phyloP scores from a whole-genome alignment of 2,888 invertebrate species.

The Apamea monoglypha region DNA sequence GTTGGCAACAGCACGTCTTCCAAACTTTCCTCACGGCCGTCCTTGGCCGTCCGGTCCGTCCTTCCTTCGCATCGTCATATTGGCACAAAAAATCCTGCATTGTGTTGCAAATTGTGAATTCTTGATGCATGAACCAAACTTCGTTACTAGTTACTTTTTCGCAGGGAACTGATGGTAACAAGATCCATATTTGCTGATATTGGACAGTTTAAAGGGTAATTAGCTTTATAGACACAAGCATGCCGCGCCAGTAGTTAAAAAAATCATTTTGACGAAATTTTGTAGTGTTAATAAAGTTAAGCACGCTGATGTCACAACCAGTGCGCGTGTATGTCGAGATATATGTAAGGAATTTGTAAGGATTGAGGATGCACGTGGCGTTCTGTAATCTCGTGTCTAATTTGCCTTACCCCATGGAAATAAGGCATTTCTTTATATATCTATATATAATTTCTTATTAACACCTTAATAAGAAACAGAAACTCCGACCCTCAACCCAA shows the following conservation, averaged over 20 bases:
- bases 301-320: background rate
- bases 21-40: background rate
- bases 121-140: background rate
- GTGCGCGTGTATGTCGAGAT: background rate
- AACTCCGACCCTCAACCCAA: background rate
- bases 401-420: background rate
- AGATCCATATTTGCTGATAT: background rate
- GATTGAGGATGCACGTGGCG: background rate
- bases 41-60: too few species aligned
- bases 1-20: background rate
- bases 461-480: conserved; percentile 5
- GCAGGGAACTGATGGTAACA: background rate
- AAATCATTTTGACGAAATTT: background rate
- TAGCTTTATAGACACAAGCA: background rate
- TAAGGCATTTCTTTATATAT: background rate
- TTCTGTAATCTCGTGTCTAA: background rate
- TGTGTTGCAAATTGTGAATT: background rate
- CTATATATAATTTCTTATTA: background rate
- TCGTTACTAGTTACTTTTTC: too few species aligned
- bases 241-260: background rate
- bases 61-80: background rate
- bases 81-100: background rate
- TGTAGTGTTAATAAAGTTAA: conserved; percentile 8
- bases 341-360: background rate
- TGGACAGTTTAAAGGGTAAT: background rate